phyloP scores from a whole-genome alignment of 2,888 invertebrate species.

The Limnephilus auricula region DNA sequence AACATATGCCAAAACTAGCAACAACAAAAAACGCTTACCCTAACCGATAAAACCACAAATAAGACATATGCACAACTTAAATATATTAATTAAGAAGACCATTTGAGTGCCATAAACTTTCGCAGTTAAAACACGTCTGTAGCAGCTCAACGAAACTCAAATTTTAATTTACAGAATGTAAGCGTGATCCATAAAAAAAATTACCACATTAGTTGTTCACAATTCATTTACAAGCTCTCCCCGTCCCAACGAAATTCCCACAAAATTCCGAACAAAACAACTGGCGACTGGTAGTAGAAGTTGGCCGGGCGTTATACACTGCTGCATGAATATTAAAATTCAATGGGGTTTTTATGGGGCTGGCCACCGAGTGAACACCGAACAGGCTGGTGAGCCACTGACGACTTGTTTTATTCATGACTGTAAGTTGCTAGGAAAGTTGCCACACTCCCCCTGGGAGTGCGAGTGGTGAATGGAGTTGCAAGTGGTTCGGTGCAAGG shows the following conservation, averaged over 20 bases:
- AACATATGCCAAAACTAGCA: too few species aligned
- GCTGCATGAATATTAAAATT: constrained; percentile 65
- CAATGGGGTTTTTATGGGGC: constrained; percentile 56
- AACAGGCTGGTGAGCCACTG: constrained; percentile 2
- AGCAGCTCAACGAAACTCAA: neutral
- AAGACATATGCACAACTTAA: neutral
- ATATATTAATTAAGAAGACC: neutral
- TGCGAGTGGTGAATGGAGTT: neutral
- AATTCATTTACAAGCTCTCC: neutral
- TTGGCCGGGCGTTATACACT: constrained; percentile 35
- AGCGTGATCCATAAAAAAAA: neutral
- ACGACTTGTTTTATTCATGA: constrained; percentile 62
- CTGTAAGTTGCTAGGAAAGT: neutral
- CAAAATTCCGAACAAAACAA: neutral
- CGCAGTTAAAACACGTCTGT: neutral
- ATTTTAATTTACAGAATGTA: neutral
- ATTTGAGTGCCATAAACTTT: neutral
- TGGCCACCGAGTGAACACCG: constrained; percentile 26
- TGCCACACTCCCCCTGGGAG: neutral
- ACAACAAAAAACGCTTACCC: neutral
- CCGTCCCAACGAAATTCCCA: neutral
- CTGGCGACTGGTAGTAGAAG: neutral
- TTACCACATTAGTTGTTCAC: neutral
- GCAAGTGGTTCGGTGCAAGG: neutral
- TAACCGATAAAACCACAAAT: neutral